Base-by-base conservation (phyloP, 1,140 invertebrate genomes). In the Drosophila ambigua region DNA sequence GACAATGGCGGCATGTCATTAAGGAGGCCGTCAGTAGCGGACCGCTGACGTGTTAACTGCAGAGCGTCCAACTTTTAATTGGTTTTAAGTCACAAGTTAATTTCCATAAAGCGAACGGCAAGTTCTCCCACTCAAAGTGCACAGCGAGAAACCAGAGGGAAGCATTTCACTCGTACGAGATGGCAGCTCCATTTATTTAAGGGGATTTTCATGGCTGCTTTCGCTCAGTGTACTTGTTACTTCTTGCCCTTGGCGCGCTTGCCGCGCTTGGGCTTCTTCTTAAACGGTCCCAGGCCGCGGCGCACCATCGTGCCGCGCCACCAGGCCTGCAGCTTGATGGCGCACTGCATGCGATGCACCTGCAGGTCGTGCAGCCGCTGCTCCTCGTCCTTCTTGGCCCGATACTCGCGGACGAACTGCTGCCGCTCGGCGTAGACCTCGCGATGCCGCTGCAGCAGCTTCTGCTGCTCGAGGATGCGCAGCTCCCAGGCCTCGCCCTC, bases 231-330 rank as follows among this genome's bases (percentile, higher is more conserved):
- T 50, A 2, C 28, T 87, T 35, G 4, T 49, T 87, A 85, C 28
- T 89, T 75, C 54, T 91, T 88, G 11, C 60, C 35, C 64, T 91
- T 90, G 41, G 52, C 66, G 64, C 93, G 93, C 67, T 93, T 94
- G 23, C 77, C 75, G 55, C 93, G 94, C 51, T 92, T 89, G 16
- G 94, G 94, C 46, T 93, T 93, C 73, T 94, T 94, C 61, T 94
- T 93, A 81, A 94, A 95, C 13, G 94, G 94, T 13, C 95, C 94
- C 54, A 95, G 91, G 52, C 94, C 93, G 63, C 93, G 92, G 16
- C 95, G 92, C 7, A 95, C 94, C 95, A 95, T 95, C n/a, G 94
- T 91, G 35, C 94, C 94, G 54, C 94, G 92, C 94, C 95, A 95
- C 93, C 94, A 95, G 5, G 95, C 93, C 90, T 94, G 94, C 68